phyloP scores from a whole-genome alignment of 2,888 invertebrate species.

The Protonemura montana region DNA sequence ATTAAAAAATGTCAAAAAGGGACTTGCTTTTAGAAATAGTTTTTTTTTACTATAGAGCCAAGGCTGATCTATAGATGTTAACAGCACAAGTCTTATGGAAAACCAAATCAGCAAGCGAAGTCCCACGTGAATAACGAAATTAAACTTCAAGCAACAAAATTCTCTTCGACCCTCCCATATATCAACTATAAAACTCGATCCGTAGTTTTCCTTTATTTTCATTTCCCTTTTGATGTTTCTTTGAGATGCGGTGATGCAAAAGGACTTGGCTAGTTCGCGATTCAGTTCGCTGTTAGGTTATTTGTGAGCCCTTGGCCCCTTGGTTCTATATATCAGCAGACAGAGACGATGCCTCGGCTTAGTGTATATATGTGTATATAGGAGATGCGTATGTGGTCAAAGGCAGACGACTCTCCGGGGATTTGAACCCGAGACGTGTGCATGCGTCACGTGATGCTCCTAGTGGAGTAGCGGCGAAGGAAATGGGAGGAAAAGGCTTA shows the following conservation, averaged over 20 bases:
- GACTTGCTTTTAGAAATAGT: too few species aligned
- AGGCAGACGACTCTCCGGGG: conserved; percentile 25
- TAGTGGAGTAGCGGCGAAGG: conserved; percentile 3
- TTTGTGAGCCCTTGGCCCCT: background rate
- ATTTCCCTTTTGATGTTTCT: conserved; percentile 22
- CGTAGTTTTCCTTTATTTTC: background rate
- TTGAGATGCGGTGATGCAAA: background rate
- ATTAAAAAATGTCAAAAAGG: too few species aligned
- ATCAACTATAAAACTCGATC: background rate
- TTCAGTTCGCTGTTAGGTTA: background rate
- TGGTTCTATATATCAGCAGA: conserved; percentile 18
- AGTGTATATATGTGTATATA: background rate
- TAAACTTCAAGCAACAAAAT: background rate
- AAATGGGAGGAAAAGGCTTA: background rate
- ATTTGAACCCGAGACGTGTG: conserved; percentile 25
- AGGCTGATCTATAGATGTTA: too few species aligned
- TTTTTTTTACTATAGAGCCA: background rate
- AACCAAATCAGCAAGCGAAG: too few species aligned
- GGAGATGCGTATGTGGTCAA: conserved; percentile 37
- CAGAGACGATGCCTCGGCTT: background rate
- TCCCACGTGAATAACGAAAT: background rate
- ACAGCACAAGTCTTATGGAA: too few species aligned
- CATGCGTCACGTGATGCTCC: conserved; percentile 18
- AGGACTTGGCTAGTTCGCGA: conserved; percentile 27
- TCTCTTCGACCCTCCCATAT: background rate